These are phyloP conservation scores for Ictalurus punctatus DNA, from an alignment of 2,113 vertebrate genomes.

Conservation along the genomic window DNA sequence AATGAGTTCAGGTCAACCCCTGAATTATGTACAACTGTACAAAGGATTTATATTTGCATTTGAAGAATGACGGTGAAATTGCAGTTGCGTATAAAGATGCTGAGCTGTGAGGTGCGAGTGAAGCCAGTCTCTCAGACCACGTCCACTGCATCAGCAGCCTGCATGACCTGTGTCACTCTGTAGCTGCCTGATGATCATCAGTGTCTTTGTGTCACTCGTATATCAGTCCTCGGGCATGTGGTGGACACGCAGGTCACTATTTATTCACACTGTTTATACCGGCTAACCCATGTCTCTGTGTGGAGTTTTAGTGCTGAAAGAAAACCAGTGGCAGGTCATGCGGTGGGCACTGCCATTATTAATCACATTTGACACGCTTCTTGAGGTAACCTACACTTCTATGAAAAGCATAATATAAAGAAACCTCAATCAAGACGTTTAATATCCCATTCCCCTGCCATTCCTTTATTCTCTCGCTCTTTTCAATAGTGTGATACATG, in stretches of 20 bases:
- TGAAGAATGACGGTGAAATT: not conserved
- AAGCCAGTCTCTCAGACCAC: not conserved
- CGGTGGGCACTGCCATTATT: not conserved
- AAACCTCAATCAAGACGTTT: not conserved
- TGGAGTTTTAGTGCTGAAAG: not conserved
- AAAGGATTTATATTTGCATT: not conserved
- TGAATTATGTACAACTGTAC: not conserved
- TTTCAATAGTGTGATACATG: not conserved
- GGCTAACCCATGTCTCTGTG: not conserved
- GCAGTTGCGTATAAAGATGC: not conserved
- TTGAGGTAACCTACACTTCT: not conserved
- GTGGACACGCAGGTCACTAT: not conserved
- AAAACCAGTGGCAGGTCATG: constrained; percentile 8
- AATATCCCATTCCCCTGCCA: not conserved
- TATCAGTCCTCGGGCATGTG: not conserved
- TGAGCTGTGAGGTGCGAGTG: not conserved
- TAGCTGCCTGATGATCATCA: not conserved
- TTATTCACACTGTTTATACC: not conserved
- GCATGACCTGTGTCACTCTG: constrained; percentile 1
- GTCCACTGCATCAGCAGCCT: not conserved
- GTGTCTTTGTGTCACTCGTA: not conserved
- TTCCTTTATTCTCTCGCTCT: not conserved
- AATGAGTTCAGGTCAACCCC: not conserved
- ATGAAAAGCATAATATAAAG: not conserved
- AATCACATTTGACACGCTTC: not conserved